Evolutionary conservation across 2,797 vertebrate species (phyloP).

Genomic region (Rhodeus uyekii): DNA sequence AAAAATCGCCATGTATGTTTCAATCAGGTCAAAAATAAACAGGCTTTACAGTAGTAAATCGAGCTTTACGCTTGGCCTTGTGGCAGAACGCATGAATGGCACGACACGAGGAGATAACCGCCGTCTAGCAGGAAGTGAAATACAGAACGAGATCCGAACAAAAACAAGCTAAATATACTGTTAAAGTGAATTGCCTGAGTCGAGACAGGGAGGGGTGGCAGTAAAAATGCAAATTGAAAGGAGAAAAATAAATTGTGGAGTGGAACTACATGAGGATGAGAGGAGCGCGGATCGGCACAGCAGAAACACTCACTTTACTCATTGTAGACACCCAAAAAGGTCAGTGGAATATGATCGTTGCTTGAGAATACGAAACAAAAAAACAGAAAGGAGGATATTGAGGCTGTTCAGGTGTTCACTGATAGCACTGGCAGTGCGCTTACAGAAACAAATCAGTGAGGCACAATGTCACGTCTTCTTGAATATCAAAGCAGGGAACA

Average conservation of each 20-base stretch:
- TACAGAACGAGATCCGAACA: slow-evolving; percentile 55
- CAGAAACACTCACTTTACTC: slow-evolving; percentile 12
- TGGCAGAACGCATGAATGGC: slow-evolving; percentile 74
- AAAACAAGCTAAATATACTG: slow-evolving; percentile 29
- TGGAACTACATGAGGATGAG: slow-evolving; percentile 11
- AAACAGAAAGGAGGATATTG: slow-evolving; percentile 38
- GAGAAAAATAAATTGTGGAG: not conserved
- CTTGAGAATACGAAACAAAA: no score
- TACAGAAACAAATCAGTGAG: slow-evolving; percentile 88
- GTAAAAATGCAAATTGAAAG: slow-evolving; percentile 22
- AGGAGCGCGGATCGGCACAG: slow-evolving; percentile 11
- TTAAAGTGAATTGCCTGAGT: slow-evolving; percentile 62
- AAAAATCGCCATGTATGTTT: not conserved
- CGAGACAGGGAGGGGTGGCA: slow-evolving; percentile 54
- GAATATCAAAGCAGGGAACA: slow-evolving; percentile 10
- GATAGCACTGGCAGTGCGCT: slow-evolving; percentile 90
- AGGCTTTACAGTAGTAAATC: slow-evolving; percentile 64
- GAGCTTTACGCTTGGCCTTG: slow-evolving; percentile 74
- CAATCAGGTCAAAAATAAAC: slow-evolving; percentile 30
- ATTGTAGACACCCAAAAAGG: slow-evolving; percentile 9
- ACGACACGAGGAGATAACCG: slow-evolving; percentile 71
- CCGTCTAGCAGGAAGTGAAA: slow-evolving; percentile 69
- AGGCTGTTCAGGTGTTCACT: slow-evolving; percentile 89
- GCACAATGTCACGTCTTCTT: slow-evolving; percentile 75
- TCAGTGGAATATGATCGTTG: not conserved